Conservation (phyloP, 1,140 invertebrate genomes). For the Anoplophora glabripennis region DNA sequence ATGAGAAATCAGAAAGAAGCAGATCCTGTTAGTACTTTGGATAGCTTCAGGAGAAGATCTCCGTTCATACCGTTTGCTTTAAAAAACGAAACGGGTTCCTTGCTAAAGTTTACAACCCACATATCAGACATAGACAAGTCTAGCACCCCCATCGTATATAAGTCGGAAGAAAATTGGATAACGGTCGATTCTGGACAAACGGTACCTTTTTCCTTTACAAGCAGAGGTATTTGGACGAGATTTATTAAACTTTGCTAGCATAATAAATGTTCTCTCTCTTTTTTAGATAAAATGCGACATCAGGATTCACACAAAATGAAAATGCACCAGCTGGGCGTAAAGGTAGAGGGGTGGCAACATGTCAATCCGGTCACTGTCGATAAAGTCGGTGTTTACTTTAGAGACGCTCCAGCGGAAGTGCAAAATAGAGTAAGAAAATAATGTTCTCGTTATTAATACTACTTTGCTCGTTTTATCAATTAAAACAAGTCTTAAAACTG, state of each 20-base stretch:
- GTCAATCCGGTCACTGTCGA: slow-evolving; percentile 90
- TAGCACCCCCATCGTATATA: slow-evolving; percentile 37
- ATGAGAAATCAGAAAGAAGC: slow-evolving; percentile 36
- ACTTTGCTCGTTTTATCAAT: too few relatives aligned
- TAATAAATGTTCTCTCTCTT: slow-evolving; percentile 18
- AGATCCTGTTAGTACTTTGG: slow-evolving; percentile 28
- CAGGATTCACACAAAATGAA: slow-evolving; percentile 75
- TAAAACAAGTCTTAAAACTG: too few relatives aligned
- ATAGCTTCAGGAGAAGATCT: slow-evolving; percentile 65
- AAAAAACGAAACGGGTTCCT: slow-evolving; percentile 84
- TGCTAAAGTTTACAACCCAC: slow-evolving; percentile 78
- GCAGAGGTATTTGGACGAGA: slow-evolving; percentile 53
- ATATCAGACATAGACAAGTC: slow-evolving; percentile 53
- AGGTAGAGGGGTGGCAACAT: slow-evolving; percentile 86
- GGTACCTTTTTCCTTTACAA: slow-evolving; percentile 80
- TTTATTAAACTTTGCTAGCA: background rate
- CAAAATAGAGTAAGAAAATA: slow-evolving; percentile 31
- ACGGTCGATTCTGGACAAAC: slow-evolving; percentile 67
- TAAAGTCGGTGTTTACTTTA: slow-evolving; percentile 90
- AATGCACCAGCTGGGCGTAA: slow-evolving; percentile 83
- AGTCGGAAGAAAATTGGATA: slow-evolving; percentile 62
- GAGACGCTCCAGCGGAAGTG: slow-evolving; percentile 64
- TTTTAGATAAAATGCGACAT: slow-evolving; percentile 64
- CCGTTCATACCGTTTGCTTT: slow-evolving; percentile 92
- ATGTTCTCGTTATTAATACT: too few relatives aligned